Conservation (phyloP, 2,113 vertebrate species). For the Pithys albifrons region DNA sequence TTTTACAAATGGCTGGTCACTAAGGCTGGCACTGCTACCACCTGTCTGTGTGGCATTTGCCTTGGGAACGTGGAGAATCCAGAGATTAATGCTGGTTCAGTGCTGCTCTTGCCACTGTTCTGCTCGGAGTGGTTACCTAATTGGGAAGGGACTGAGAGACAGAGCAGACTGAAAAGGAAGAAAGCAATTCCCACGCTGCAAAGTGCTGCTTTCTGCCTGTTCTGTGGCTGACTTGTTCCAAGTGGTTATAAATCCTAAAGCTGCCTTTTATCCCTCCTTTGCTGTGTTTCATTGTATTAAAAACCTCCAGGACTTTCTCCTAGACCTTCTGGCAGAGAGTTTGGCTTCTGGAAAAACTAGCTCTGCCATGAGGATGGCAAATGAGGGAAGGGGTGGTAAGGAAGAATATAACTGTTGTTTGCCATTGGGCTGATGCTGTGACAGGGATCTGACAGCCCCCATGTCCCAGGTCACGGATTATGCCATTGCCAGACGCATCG, state of each 20-base stretch:
- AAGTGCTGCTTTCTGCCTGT: not conserved
- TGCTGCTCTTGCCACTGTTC: not conserved
- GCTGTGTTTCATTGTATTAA: not conserved
- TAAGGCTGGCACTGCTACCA: not conserved
- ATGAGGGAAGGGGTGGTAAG: not conserved
- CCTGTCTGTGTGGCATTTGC: constrained; percentile 1
- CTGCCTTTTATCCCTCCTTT: not conserved
- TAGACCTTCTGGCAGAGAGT: not conserved
- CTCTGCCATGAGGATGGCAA: not conserved
- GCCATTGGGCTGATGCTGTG: not conserved
- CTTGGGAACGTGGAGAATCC: not conserved
- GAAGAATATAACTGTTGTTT: not conserved
- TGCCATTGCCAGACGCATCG: constrained; percentile 95
- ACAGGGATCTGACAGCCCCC: not conserved
- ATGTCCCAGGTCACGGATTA: constrained; percentile 91
- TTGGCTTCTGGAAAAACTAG: not conserved
- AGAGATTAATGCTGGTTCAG: not conserved
- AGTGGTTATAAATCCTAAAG: constrained; percentile 18
- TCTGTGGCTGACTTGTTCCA: not conserved
- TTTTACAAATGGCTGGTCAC: constrained; percentile 10
- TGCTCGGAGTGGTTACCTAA: not conserved
- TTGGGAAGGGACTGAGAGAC: not conserved
- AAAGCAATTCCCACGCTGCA: constrained; percentile 5
- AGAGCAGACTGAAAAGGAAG: not conserved
- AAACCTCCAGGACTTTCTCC: not conserved